Evolutionary conservation across 2,888 invertebrate species (phyloP).

Genomic region (Lasiommata megera): DNA sequence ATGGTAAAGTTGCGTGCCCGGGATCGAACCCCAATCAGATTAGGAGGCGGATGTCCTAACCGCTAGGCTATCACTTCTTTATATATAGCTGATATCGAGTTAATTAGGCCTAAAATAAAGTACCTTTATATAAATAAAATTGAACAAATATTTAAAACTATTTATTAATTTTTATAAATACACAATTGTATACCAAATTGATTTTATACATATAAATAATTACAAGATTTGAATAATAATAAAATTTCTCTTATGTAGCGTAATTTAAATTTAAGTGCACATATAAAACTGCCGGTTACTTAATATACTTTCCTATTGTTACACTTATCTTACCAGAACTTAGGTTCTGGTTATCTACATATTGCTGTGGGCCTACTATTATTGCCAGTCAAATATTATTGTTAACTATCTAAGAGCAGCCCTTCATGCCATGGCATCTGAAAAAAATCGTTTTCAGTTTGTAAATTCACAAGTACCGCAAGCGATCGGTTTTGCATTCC

Average conservation of each 20-base stretch:
- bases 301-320: background rate
- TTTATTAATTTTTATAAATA: slow-evolving; percentile 38
- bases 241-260: slow-evolving; percentile 4
- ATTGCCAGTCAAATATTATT: background rate
- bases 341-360: background rate
- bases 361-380: background rate
- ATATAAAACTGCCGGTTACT: background rate
- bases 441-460: background rate
- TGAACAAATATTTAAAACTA: slow-evolving; percentile 29
- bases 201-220: slow-evolving; percentile 27
- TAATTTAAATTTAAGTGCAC: background rate
- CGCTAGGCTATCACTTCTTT: no score
- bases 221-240: slow-evolving; percentile 22
- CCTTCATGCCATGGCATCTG: background rate
- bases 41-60: no score
- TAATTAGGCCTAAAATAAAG: no score
- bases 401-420: background rate
- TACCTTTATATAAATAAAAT: background rate
- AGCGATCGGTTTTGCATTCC: no score
- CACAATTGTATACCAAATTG: slow-evolving; percentile 32
- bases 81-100: no score
- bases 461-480: background rate
- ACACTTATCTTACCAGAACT: background rate
- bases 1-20: no score
- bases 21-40: no score